Evolutionary conservation across 2,888 invertebrate genomes (phyloP).

Genomic region (Ischnura elegans): DNA sequence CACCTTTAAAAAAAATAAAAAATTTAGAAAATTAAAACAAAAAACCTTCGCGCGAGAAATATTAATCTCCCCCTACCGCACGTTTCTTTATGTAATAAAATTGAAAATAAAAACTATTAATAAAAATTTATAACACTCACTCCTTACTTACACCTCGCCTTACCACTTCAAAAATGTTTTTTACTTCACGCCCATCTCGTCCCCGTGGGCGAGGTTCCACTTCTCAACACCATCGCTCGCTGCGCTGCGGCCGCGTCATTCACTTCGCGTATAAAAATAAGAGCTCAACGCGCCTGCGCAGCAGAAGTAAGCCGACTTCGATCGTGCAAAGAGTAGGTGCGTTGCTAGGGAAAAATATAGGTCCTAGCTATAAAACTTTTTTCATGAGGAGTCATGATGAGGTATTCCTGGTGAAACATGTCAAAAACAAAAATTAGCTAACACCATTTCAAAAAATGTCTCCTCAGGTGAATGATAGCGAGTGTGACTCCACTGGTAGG

Average conservation of each 20-base stretch:
- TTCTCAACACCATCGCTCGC: not conserved
- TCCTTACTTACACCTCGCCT: not conserved
- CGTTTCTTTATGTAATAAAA: not conserved
- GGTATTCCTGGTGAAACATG: no score
- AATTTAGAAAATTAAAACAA: no score
- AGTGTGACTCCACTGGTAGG: no score
- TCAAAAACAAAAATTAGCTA: no score
- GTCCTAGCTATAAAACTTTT: not conserved
- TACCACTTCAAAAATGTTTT: not conserved
- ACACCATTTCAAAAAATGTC: no score
- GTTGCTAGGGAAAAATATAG: not conserved
- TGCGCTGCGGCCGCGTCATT: not conserved
- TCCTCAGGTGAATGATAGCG: no score
- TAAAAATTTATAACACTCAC: not conserved
- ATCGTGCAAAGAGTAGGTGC: not conserved
- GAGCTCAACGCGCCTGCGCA: no score
- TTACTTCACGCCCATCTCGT: not conserved
- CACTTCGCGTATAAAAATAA: no score
- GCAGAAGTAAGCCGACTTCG: no score
- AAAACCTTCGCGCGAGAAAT: not conserved
- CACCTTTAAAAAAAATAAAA: not conserved
- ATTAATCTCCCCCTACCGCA: not conserved
- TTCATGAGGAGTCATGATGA: no score
- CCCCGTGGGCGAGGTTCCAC: not conserved
- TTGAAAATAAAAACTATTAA: not conserved